These are phyloP conservation scores for Ibidorhyncha struthersii DNA, from an alignment of 2,113 vertebrate genomes.

Conservation along the genomic window DNA sequence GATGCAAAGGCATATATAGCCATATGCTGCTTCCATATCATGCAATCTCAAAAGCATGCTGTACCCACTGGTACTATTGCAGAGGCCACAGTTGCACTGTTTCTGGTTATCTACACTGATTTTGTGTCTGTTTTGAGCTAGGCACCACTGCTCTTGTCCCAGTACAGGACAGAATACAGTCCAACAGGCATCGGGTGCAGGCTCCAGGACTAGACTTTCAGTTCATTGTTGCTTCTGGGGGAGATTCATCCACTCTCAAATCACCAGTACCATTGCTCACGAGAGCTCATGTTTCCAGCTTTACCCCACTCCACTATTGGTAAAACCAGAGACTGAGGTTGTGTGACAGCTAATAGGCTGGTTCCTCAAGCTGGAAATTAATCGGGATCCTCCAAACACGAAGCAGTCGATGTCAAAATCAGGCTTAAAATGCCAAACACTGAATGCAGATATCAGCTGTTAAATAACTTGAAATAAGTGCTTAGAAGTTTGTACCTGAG, in stretches of 20 bases:
- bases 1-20: background rate
- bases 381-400: background rate
- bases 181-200: background rate
- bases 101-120: background rate
- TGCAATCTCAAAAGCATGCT: background rate
- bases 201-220: background rate
- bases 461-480: background rate
- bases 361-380: background rate
- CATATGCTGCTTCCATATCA: background rate
- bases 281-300: background rate
- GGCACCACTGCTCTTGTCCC: background rate
- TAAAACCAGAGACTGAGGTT: background rate
- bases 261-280: background rate
- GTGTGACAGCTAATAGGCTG: background rate
- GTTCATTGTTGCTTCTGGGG: background rate
- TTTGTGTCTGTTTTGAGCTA: background rate
- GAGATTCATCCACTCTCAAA: background rate
- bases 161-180: background rate
- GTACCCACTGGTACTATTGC: background rate
- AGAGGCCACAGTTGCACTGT: background rate
- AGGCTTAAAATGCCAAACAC: background rate
- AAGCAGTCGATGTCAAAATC: background rate
- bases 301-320: accelerated
- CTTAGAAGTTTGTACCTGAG: background rate
- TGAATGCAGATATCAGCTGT: background rate